These are phyloP conservation scores for Zeugodacus cucurbitae DNA, from an alignment of 1,140 invertebrate genomes.

Conservation along the genomic window DNA sequence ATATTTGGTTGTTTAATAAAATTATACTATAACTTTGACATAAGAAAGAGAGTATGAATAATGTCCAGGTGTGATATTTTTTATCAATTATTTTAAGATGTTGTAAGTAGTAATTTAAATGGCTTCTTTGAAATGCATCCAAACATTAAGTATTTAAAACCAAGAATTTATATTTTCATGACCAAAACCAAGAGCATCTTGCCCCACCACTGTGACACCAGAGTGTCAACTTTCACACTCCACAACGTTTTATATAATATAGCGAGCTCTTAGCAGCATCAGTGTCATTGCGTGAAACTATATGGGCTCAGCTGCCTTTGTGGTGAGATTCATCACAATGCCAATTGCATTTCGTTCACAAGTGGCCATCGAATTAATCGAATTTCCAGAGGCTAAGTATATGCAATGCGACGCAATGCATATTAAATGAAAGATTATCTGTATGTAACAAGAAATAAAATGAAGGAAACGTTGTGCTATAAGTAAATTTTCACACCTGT, in stretches of 20 bases:
- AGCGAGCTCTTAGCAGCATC: background rate
- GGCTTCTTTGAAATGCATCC: too few species aligned
- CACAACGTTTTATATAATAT: background rate
- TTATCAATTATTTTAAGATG: too few species aligned
- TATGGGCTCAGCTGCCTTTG: background rate
- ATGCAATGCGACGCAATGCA: conserved; percentile 1
- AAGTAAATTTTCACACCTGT: too few species aligned
- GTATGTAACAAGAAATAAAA: background rate
- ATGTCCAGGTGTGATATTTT: too few species aligned
- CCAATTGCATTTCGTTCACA: background rate
- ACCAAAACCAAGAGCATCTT: too few species aligned
- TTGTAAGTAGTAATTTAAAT: too few species aligned
- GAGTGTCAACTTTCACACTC: background rate
- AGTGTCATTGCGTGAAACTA: background rate
- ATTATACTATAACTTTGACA: background rate
- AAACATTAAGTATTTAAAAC: too few species aligned
- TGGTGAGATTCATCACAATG: background rate
- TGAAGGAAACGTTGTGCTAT: too few species aligned
- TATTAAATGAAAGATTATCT: background rate
- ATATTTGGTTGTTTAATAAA: background rate
- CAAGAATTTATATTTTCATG: too few species aligned
- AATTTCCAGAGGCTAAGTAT: background rate
- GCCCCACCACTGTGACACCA: too few species aligned
- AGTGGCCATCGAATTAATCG: background rate
- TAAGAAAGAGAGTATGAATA: background rate